A percentile compares a stretch with the other conserved stretches of the same genome.
phyloP scores from a whole-genome alignment of 2,113 vertebrate genomes.

The Taxidea taxus region DNA sequence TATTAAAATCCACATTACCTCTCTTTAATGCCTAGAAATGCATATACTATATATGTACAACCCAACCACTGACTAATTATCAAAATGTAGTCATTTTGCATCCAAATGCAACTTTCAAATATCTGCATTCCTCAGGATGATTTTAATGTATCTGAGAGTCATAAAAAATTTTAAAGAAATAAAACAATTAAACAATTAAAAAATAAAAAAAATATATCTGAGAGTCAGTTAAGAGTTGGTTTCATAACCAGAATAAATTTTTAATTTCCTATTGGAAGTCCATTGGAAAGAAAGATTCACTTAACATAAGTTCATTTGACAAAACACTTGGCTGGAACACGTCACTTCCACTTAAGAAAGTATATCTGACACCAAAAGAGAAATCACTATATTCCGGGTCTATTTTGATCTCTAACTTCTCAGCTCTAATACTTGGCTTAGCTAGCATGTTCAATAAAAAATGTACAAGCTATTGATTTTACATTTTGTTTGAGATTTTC shows the following conservation, averaged over 20 bases:
- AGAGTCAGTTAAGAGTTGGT: neutral
- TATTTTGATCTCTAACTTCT: constrained; percentile 43
- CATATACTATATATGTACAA: neutral
- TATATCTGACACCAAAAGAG: constrained; percentile 30
- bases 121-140: neutral
- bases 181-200: too few species aligned
- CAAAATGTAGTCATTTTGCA: neutral
- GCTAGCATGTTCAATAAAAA: constrained; percentile 34
- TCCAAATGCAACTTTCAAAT: neutral
- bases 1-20: constrained; percentile 1
- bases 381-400: constrained; percentile 14
- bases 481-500: constrained; percentile 30
- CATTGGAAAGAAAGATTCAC: constrained; percentile 31
- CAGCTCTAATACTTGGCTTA: constrained; percentile 47
- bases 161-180: neutral
- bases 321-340: constrained; percentile 12
- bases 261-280: constrained; percentile 21
- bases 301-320: constrained; percentile 47
- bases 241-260: constrained; percentile 52
- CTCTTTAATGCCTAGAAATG: neutral
- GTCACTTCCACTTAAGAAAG: constrained; percentile 11
- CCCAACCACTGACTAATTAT: neutral
- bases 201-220: neutral
- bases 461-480: constrained; percentile 52
- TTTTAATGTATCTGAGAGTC: neutral